These are phyloP conservation scores for Merluccius polli DNA, from an alignment of 2,797 vertebrate species.

Conservation along the genomic window DNA sequence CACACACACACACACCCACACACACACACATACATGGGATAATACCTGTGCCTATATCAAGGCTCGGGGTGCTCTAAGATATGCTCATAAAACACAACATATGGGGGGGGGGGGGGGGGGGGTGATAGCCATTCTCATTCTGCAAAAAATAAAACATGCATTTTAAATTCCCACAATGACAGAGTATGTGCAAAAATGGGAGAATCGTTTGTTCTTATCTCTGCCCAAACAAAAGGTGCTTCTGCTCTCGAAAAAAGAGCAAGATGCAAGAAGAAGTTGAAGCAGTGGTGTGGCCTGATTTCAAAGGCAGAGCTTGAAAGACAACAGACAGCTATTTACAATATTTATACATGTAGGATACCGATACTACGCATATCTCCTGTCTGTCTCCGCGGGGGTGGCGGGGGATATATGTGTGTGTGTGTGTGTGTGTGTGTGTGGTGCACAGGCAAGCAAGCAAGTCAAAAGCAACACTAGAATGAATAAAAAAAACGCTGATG, in stretches of 20 bases:
- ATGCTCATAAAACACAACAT: conserved; percentile 1
- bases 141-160: conserved; percentile 39
- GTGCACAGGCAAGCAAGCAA: conserved; percentile 12
- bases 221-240: conserved; percentile 49
- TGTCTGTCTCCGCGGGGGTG: conserved; percentile 18
- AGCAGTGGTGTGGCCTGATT: conserved; percentile 34
- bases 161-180: conserved; percentile 46
- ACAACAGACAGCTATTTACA: conserved; percentile 64
- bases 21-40: conserved; percentile 1
- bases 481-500: conserved; percentile 55
- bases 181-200: conserved; percentile 38
- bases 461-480: conserved; percentile 30
- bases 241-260: neutral
- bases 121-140: neutral
- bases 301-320: conserved; percentile 63
- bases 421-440: conserved; percentile 24
- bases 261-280: neutral
- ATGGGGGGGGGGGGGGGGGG: neutral
- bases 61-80: neutral
- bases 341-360: conserved; percentile 68
- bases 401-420: conserved; percentile 13
- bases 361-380: conserved; percentile 51
- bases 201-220: conserved; percentile 46
- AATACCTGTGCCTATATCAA: neutral
- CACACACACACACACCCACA: conserved; percentile 12